These are phyloP conservation scores for Odontomachus brunneus DNA, from an alignment of 1,140 invertebrate genomes.

Conservation along the genomic window DNA sequence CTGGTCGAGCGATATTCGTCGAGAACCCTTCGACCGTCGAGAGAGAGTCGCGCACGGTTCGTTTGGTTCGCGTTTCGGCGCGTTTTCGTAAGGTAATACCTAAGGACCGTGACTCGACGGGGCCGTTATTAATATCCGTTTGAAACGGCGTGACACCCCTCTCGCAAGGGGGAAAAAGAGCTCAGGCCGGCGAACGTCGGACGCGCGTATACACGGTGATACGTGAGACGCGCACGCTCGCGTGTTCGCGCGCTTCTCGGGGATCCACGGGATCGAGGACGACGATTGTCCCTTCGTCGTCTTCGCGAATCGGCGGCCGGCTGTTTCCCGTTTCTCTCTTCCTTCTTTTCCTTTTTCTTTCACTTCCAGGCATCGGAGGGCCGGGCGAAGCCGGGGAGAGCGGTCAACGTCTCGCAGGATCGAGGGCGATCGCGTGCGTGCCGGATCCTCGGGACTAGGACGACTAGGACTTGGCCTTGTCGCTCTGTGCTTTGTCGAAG, in stretches of 20 bases:
- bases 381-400: background rate
- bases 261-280: background rate
- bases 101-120: background rate
- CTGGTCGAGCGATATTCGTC: background rate
- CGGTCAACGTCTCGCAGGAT: constrained; percentile 42
- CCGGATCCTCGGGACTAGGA: constrained; percentile 50
- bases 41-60: constrained; percentile 11
- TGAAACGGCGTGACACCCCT: constrained; percentile 27
- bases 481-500: constrained; percentile 87
- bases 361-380: background rate
- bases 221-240: constrained; percentile 4
- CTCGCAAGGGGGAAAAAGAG: background rate
- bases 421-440: constrained; percentile 32
- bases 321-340: background rate
- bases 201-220: background rate
- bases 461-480: constrained; percentile 78
- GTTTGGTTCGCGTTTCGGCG: constrained; percentile 33
- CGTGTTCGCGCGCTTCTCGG: constrained; percentile 27
- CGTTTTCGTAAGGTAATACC: constrained; percentile 17
- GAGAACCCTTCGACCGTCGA: constrained; percentile 43
- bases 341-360: no score
- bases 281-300: constrained; percentile 29
- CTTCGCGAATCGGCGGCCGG: constrained; percentile 15
- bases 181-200: constrained; percentile 43
- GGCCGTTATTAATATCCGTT: constrained; percentile 28